Evolutionary conservation across 2,797 vertebrate species (phyloP).

Genomic region (Aphelocoma californica): DNA sequence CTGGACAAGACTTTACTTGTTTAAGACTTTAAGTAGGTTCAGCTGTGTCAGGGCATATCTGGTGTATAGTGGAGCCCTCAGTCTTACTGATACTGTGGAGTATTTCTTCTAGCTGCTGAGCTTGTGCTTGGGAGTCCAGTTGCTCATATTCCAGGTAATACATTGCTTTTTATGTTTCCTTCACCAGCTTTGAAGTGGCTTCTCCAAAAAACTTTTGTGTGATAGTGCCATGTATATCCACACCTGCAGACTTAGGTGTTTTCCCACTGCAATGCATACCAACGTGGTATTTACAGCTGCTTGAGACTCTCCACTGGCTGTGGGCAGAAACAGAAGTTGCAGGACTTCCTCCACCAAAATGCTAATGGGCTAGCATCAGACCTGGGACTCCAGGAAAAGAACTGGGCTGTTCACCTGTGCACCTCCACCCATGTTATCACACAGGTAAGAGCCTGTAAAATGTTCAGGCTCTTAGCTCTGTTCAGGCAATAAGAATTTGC

Average conservation of each 20-base stretch:
- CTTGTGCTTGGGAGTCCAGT: not conserved
- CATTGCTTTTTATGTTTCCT: not conserved
- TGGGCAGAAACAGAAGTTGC: not conserved
- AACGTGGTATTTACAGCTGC: not conserved
- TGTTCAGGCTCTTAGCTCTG: not conserved
- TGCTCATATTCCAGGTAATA: not conserved
- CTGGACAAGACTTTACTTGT: slow-evolving; percentile 28
- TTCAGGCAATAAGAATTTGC: not conserved
- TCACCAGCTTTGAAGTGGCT: not conserved
- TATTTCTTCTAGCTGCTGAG: not conserved
- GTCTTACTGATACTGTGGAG: not conserved
- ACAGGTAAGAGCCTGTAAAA: not conserved
- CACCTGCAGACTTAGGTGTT: not conserved
- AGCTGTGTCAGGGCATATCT: not conserved
- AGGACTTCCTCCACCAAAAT: not conserved
- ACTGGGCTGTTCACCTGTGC: not conserved
- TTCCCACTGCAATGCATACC: not conserved
- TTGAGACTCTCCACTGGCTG: not conserved
- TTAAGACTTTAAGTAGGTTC: not conserved
- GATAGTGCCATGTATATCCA: not conserved
- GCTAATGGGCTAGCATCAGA: not conserved
- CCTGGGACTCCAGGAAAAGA: not conserved
- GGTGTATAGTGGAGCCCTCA: not conserved
- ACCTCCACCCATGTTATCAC: not conserved
- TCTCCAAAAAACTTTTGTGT: not conserved